Evolutionary conservation across 2,888 invertebrate species (phyloP).

Genomic region (Tinea trinotella): DNA sequence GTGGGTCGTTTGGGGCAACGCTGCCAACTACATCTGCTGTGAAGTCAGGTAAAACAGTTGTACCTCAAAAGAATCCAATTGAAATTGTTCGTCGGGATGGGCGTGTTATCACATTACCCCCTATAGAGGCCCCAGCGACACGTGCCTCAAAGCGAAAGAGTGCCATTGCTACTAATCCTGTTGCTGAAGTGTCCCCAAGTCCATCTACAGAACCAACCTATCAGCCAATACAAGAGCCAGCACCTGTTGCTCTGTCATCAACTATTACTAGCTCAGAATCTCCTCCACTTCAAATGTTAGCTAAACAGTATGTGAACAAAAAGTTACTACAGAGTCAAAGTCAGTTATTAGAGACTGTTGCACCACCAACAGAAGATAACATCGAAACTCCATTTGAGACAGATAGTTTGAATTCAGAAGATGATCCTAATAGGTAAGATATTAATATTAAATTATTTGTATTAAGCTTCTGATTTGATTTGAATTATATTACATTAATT

Average conservation of each 20-base stretch:
- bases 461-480: not conserved
- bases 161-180: constrained; percentile 37
- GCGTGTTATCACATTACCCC: constrained; percentile 82
- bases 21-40: constrained; percentile 2
- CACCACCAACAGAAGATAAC: constrained; percentile 25
- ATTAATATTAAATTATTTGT: not conserved
- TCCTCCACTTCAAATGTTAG: constrained; percentile 41
- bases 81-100: constrained; percentile 83
- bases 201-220: not conserved
- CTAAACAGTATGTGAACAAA: constrained; percentile 54
- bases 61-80: constrained; percentile 70
- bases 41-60: not conserved
- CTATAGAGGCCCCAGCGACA: constrained; percentile 87
- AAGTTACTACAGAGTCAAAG: constrained; percentile 49
- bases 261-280: constrained; percentile 28
- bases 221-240: constrained; percentile 30
- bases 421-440: constrained; percentile 85
- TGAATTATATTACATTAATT: not conserved
- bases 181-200: constrained; percentile 26
- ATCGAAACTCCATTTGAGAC: constrained; percentile 69
- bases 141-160: constrained; percentile 79
- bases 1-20: not conserved
- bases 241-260: constrained; percentile 24
- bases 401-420: constrained; percentile 85
- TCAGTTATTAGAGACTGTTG: constrained; percentile 27